Evolutionary conservation across 1,140 invertebrate species (phyloP).

Genomic region (Ephestia elutella): DNA sequence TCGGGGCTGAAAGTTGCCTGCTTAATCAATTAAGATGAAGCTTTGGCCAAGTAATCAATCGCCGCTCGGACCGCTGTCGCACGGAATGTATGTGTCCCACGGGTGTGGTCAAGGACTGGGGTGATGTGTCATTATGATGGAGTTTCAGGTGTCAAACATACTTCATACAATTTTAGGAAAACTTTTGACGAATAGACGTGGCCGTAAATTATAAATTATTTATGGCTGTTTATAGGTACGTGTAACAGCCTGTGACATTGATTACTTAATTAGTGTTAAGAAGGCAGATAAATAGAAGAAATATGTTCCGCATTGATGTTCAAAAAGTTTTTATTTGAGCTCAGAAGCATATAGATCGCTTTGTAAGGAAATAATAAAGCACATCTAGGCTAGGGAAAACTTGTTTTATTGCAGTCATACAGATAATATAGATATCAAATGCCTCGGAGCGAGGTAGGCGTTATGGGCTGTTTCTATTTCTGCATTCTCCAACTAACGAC

Average conservation of each 20-base stretch:
- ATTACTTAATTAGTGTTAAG: too few species aligned
- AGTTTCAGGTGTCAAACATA: neutral
- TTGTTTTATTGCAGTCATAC: neutral
- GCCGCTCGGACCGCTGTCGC: constrained; percentile 9
- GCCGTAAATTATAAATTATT: too few species aligned
- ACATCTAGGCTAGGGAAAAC: too few species aligned
- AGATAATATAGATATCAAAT: constrained; percentile 1
- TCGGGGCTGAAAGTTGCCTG: constrained; percentile 11
- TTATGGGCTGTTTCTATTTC: constrained; percentile 1
- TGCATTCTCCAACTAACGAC: neutral
- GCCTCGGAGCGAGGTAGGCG: neutral
- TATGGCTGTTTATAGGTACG: too few species aligned
- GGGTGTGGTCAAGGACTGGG: constrained; percentile 16
- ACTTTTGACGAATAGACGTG: too few species aligned
- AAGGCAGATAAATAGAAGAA: too few species aligned
- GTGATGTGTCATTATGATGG: constrained; percentile 21
- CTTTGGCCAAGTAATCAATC: constrained; percentile 25
- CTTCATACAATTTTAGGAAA: too few species aligned
- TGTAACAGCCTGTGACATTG: too few species aligned
- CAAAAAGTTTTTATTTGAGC: too few species aligned
- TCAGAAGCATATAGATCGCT: too few species aligned
- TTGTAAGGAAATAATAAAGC: too few species aligned
- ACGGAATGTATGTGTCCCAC: constrained; percentile 32
- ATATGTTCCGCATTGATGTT: too few species aligned
- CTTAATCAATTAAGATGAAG: constrained; percentile 32